Percentiles rank a stretch among this genome's conserved stretches.
These are phyloP conservation scores for Quadriops clusia DNA, from an alignment of 2,888 invertebrate species.

Conservation along the genomic window DNA sequence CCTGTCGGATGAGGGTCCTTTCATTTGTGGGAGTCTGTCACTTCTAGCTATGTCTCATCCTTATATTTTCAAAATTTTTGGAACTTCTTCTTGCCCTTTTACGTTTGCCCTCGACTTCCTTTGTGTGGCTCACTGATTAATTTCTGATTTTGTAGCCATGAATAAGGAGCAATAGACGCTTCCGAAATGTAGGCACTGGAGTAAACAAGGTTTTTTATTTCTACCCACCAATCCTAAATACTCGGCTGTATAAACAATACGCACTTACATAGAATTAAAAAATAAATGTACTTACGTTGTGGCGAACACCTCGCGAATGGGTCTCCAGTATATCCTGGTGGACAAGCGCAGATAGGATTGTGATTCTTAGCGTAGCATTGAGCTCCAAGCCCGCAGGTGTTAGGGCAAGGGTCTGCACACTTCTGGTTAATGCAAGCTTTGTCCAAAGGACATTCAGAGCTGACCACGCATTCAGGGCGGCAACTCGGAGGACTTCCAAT, in stretches of 20 bases:
- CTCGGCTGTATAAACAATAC: too few species aligned
- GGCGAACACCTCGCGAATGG: conserved; percentile 67
- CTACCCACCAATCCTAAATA: too few species aligned
- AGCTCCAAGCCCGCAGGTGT: conserved; percentile 77
- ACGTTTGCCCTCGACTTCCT: too few species aligned
- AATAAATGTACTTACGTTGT: conserved; percentile 44
- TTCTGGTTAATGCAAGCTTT: conserved; percentile 76
- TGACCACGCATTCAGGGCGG: conserved; percentile 77
- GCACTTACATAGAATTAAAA: conserved; percentile 2
- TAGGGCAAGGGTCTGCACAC: conserved; percentile 79
- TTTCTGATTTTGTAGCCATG: conserved; percentile 2
- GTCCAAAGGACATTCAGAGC: conserved; percentile 70
- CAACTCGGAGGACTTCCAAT: conserved; percentile 70
- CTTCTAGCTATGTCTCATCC: too few species aligned
- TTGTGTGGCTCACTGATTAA: too few species aligned
- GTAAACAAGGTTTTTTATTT: too few species aligned
- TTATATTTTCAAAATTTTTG: too few species aligned
- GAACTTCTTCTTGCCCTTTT: too few species aligned
- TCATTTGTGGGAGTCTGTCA: too few species aligned
- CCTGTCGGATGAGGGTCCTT: too few species aligned
- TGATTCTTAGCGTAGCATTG: conserved; percentile 75
- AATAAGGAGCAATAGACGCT: conserved; percentile 1
- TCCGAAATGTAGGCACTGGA: too few species aligned
- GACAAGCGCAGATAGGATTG: conserved; percentile 79
- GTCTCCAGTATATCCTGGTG: conserved; percentile 74